These are phyloP conservation scores for Conger conger DNA, from an alignment of 2,113 vertebrate species.

Conservation along the genomic window DNA sequence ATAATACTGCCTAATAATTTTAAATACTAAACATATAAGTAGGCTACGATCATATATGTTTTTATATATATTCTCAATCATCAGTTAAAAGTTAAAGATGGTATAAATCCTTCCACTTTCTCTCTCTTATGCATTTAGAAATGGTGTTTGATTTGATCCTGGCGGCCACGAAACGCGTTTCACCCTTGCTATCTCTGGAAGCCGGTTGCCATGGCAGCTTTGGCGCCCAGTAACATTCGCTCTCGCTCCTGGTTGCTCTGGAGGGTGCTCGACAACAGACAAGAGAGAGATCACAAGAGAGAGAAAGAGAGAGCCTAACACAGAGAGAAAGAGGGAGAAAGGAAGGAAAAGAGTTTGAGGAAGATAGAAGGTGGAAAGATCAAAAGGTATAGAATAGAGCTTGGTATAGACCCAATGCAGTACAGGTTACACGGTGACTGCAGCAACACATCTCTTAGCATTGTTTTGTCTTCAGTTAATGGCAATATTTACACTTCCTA, in stretches of 20 bases:
- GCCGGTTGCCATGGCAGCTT: conserved; percentile 55
- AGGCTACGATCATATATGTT: too few species aligned
- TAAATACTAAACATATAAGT: not conserved
- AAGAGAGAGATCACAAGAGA: conserved; percentile 1
- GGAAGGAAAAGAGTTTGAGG: not conserved
- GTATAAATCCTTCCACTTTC: not conserved
- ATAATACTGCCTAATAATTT: not conserved
- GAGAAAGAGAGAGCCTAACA: not conserved
- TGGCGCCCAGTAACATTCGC: conserved; percentile 32
- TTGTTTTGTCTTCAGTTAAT: too few species aligned
- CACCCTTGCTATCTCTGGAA: conserved; percentile 42
- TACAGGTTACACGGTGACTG: too few species aligned
- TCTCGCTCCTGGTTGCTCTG: not conserved
- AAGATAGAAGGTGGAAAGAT: not conserved
- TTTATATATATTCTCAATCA: too few species aligned
- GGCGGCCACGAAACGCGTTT: conserved; percentile 30
- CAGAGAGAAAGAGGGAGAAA: not conserved
- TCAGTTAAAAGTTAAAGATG: too few species aligned
- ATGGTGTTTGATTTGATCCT: not conserved
- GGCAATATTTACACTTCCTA: too few species aligned
- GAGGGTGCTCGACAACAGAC: conserved; percentile 15
- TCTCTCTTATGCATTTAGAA: conserved; percentile 24
- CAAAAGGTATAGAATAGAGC: too few species aligned
- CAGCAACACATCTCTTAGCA: too few species aligned
- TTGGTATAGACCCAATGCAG: too few species aligned